Conservation (phyloP, 1,140 invertebrate species). For the Colletes latitarsis region DNA sequence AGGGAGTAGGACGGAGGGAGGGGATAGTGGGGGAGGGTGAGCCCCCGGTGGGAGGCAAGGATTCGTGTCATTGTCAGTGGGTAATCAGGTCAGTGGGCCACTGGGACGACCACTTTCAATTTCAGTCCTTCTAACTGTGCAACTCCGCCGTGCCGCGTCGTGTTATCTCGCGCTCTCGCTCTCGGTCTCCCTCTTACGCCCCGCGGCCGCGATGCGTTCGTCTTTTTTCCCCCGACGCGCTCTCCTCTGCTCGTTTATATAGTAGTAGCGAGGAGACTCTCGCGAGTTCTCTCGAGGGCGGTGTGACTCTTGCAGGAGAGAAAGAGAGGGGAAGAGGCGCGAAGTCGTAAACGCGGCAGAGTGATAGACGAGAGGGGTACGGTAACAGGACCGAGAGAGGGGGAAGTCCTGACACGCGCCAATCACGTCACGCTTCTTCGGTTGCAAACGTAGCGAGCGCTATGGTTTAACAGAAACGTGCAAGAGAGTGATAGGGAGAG, state of each 20-base stretch:
- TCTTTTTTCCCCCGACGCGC: neutral
- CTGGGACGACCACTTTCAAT: slow-evolving; percentile 81
- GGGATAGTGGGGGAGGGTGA: slow-evolving; percentile 46
- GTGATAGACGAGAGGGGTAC: neutral
- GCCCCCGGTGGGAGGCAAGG: slow-evolving; percentile 66
- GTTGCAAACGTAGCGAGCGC: slow-evolving; percentile 42
- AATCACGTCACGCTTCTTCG: slow-evolving; percentile 59
- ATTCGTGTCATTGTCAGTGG: slow-evolving; percentile 83
- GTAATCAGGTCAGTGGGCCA: slow-evolving; percentile 83
- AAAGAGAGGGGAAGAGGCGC: neutral
- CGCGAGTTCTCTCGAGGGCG: neutral
- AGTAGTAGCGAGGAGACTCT: neutral
- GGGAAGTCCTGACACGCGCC: slow-evolving; percentile 60
- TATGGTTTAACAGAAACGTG: slow-evolving; percentile 6
- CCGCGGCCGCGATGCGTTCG: slow-evolving; percentile 10
- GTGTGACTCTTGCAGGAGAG: neutral
- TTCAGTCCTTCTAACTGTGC: slow-evolving; percentile 77
- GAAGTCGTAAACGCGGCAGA: neutral
- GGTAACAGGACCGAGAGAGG: neutral
- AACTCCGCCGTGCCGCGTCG: slow-evolving; percentile 56
- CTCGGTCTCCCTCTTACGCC: slow-evolving; percentile 18
- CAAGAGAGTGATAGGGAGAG: slow-evolving; percentile 36
- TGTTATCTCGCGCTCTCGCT: slow-evolving; percentile 64
- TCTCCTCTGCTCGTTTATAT: neutral
- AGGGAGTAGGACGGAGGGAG: slow-evolving; percentile 30